These are phyloP conservation scores for Pangasius djambal DNA, from an alignment of 2,797 vertebrate genomes.

Conservation along the genomic window DNA sequence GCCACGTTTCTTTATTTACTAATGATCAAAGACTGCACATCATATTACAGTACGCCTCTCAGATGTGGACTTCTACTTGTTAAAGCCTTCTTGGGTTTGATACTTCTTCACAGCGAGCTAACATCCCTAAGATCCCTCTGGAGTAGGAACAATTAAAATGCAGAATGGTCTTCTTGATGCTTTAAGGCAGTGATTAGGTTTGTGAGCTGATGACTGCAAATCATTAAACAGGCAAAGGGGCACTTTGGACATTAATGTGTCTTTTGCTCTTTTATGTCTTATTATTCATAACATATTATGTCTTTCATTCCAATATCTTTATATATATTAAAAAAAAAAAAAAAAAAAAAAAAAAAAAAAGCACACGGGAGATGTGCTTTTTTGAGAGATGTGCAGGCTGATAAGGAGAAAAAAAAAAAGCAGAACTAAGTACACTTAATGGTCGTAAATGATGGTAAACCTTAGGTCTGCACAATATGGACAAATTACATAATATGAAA, in stretches of 20 bases:
- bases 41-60: neutral
- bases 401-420: neutral
- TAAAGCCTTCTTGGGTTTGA: neutral
- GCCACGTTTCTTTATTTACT: neutral
- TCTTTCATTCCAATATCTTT: conserved; percentile 28
- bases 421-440: neutral
- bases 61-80: neutral
- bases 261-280: neutral
- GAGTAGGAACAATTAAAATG: neutral
- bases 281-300: neutral
- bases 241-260: neutral
- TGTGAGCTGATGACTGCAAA: neutral
- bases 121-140: neutral
- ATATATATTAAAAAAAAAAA: too few species aligned
- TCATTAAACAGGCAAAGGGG: neutral
- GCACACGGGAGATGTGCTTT: conserved; percentile 2
- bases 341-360: neutral
- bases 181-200: neutral
- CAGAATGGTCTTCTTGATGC: neutral
- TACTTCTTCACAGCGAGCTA: neutral
- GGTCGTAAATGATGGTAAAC: neutral
- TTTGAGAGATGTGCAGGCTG: neutral
- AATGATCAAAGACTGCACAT: neutral
- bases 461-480: neutral
- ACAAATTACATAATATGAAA: neutral